Evolutionary conservation across 2,113 vertebrate species (phyloP), one percentile per base, ranked within the genome.

Genomic region (Callorhinus ursinus): DNA sequence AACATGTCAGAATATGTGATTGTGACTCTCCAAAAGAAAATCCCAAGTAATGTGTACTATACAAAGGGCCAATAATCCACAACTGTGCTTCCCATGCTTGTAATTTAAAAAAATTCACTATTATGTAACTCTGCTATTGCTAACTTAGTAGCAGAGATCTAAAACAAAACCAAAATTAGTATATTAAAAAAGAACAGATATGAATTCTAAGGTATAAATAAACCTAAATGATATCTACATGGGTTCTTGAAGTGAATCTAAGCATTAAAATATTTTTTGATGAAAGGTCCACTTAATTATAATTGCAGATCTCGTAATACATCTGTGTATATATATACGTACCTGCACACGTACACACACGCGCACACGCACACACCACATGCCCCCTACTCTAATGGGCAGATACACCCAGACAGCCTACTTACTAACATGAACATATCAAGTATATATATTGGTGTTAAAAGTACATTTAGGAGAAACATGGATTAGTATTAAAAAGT

Each of bases 131-230:
- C 18, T 90, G 42, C 85, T 72, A 83, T 42, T 91, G 24, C 74
- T 49, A 93, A 95, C 65, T 81, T 71, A 95, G 59, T 42, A 96
- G 71, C 51, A 96, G 63, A 90, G 31, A 92, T 49, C 33, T 85
- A 94, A 95, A 93, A 63, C 77, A 83, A 82, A 97, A 59, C 26
- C 24, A 67, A 95, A 95, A 92, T n/a, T 71, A 88, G 42, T 87
- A 67, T 2, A 69, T 42, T 93, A 81, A 61, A 92, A 96, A 90
- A 65, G 33, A 72, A 89, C 1, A 76, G 31, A 69, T 59, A 87
- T 2, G 0, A n/a, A 77, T 65, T 16, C 61, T 86, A 96, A 93
- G 59, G 39, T 7, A 89, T 12, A 93, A 83, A 93, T 81, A 92
- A 94, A 94, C 36, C 33, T 67, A 92, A 82, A 93, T 85, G 15